Evolutionary conservation across 2,888 invertebrate genomes (phyloP), one percentile per base, ranked within the genome.

Genomic region (Zelleria hepariella): DNA sequence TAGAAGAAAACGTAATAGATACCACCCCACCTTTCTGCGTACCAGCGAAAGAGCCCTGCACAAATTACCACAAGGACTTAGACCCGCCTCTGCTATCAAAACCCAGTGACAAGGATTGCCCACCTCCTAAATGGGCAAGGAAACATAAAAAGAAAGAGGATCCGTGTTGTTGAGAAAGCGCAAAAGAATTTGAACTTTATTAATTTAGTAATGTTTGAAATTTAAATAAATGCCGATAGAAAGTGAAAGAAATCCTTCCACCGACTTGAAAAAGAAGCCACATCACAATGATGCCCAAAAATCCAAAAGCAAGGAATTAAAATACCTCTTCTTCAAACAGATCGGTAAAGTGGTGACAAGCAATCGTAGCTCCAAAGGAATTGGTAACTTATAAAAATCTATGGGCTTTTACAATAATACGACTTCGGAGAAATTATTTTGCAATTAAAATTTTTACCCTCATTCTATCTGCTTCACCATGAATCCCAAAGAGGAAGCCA

Each of bases 81-180:
- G 32, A 42, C 8, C 51, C 21, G 4, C 51, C 51, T 20, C 51
- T 21, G 63, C 64, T 5, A 58, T 65, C 0, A 61, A 63, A 0
- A 64, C 62, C 2, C 15, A 15, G 32, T 42, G 32, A 42, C 32
- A 4, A 42, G 32, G 15, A 5, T 2, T 42, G 32, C 32, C 32
- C 32, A 2, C 32, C 10, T 10, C 32, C 32, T 2, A 42, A 42
- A 42, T 42, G 32, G 32, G 32, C 32, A 15, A 42, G 32, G 15
- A 42, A 42, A 2, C 10, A 15, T 5, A 42, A 42, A 42, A 42
- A 42, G 32, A 42, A 42, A 42, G 32, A 42, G 15, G 32, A 42
- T 42, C 32, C 32, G 10, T 42, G 15, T 42, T 42, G 1, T 15
- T 15, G 15, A 42, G 15, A 2, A 42, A 42, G 10, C n/a, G n/a